Conservation (phyloP, 2,888 invertebrate species). For the Fabriciana adippe region DNA sequence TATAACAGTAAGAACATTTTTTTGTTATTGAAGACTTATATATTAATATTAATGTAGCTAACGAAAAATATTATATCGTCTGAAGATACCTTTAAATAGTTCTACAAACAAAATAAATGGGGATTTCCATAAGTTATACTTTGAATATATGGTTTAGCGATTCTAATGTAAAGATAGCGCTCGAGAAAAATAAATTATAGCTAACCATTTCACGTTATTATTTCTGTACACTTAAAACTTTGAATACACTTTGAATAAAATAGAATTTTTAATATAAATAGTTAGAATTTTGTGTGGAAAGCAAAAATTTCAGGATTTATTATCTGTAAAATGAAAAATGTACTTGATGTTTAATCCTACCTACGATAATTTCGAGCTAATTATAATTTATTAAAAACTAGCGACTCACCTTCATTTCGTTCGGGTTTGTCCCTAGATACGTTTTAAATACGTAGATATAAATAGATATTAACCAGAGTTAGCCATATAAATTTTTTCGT, state of each 20-base stretch:
- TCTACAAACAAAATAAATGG: constrained; percentile 8
- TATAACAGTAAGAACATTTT: neutral
- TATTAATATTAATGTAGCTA: neutral
- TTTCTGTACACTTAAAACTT: neutral
- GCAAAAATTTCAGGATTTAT: too few relatives aligned
- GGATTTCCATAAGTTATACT: constrained; percentile 12
- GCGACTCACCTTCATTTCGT: too few relatives aligned
- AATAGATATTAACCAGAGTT: too few relatives aligned
- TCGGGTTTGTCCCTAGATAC: too few relatives aligned
- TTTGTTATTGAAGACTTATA: neutral
- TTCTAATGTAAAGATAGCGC: constrained; percentile 2
- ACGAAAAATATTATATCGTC: neutral
- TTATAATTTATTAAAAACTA: too few relatives aligned
- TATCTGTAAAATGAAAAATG: too few relatives aligned
- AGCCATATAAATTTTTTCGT: too few relatives aligned
- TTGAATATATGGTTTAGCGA: constrained; percentile 5
- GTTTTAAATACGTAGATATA: too few relatives aligned
- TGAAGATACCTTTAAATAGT: neutral
- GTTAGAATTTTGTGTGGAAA: too few relatives aligned
- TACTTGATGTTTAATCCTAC: too few relatives aligned
- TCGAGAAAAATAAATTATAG: constrained; percentile 1
- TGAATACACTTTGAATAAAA: neutral
- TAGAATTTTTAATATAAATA: neutral
- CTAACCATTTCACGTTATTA: constrained; percentile 6
- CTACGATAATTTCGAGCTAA: too few relatives aligned